A percentile compares a stretch with the other conserved stretches of the same genome.
Evolutionary conservation across 2,113 vertebrate genomes (phyloP).

Genomic region (Columba janthina): DNA sequence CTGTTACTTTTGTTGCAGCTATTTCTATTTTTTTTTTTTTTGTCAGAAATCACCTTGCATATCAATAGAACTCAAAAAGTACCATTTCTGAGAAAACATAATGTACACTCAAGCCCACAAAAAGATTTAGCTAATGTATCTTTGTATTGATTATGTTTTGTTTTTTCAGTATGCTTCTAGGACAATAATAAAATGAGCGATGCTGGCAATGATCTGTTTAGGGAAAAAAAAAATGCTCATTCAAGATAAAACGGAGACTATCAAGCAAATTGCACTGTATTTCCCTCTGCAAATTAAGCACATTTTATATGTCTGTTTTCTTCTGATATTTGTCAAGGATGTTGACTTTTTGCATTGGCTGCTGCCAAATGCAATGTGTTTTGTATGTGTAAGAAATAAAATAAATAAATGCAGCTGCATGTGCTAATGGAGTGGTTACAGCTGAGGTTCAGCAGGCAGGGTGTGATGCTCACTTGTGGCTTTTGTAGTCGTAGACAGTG

Average conservation of each 20-base stretch:
- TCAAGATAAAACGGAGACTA: neutral
- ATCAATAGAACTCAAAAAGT: slow-evolving; percentile 73
- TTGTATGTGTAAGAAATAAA: neutral
- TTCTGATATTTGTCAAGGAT: neutral
- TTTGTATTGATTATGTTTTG: slow-evolving; percentile 46
- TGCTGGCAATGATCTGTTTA: neutral
- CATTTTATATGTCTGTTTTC: neutral
- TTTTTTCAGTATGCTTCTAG: neutral
- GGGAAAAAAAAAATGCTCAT: neutral
- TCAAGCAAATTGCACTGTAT: slow-evolving; percentile 6
- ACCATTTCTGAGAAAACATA: slow-evolving; percentile 70
- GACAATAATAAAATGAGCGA: slow-evolving; percentile 24
- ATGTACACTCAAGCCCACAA: slow-evolving; percentile 18
- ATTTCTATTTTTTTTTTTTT: slow-evolving; percentile 7
- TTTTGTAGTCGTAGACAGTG: slow-evolving; percentile 34
- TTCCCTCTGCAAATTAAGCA: neutral
- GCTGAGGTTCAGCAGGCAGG: slow-evolving; percentile 48
- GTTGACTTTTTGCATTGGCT: neutral
- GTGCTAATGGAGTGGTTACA: slow-evolving; percentile 48
- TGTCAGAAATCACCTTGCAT: slow-evolving; percentile 47
- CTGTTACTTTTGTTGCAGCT: neutral
- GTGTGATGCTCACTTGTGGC: slow-evolving; percentile 46
- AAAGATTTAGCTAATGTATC: slow-evolving; percentile 48
- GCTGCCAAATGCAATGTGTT: neutral
- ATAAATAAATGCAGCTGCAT: slow-evolving; percentile 33